Conservation (phyloP, 2,888 invertebrate genomes). For the Drosophila paramelanica region DNA sequence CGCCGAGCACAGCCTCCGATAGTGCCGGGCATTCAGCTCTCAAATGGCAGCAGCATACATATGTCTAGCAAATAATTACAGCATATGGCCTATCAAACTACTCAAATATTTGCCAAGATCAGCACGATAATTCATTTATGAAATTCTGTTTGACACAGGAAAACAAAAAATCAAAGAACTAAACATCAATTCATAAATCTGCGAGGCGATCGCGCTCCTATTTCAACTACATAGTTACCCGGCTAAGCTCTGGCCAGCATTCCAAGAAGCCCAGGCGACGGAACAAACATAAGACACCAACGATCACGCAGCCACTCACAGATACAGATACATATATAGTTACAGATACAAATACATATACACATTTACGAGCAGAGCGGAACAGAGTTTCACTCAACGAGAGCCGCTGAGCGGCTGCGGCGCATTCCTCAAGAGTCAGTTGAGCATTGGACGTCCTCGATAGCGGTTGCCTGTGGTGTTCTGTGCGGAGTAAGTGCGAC, state of each 20-base stretch:
- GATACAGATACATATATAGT: conserved; percentile 15
- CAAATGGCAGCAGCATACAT: conserved; percentile 14
- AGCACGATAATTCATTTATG: conserved; percentile 9
- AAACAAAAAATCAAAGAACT: conserved; percentile 22
- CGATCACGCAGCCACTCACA: conserved; percentile 28
- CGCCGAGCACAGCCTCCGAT: conserved; percentile 59
- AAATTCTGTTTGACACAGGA: conserved; percentile 16
- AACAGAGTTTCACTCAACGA: conserved; percentile 71
- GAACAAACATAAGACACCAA: conserved; percentile 14
- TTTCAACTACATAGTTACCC: conserved; percentile 36
- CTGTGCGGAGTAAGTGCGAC: conserved; percentile 56
- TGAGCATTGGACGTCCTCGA: conserved; percentile 83
- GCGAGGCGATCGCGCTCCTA: conserved; percentile 15
- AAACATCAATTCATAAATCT: conserved; percentile 50
- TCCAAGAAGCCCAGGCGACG: conserved; percentile 19
- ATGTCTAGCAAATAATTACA: conserved; percentile 20
- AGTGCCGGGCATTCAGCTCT: conserved; percentile 27
- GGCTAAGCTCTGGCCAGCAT: conserved; percentile 20
- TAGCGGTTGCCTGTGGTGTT: conserved; percentile 79
- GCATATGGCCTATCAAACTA: not conserved
- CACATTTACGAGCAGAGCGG: not conserved
- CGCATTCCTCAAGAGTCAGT: conserved; percentile 76
- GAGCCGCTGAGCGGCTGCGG: conserved; percentile 48
- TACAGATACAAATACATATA: conserved; percentile 6
- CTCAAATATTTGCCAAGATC: conserved; percentile 20